Evolutionary conservation across 2,797 vertebrate genomes (phyloP).

Genomic region (Tenualosa ilisha): DNA sequence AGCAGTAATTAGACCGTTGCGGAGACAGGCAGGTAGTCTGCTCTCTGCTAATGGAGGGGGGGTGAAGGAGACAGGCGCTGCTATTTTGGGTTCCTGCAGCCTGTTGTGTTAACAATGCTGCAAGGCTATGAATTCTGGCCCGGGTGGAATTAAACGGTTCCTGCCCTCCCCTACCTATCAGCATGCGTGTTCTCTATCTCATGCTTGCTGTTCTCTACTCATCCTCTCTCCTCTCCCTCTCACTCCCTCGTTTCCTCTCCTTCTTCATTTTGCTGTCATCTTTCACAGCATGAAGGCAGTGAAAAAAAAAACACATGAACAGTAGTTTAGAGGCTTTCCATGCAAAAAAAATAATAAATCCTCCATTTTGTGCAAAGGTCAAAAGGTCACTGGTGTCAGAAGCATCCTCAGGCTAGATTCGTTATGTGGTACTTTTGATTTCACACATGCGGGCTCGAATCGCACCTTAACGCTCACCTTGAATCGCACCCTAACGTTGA

Average conservation of each 20-base stretch:
- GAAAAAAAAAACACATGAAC: background rate
- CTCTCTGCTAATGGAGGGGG: background rate
- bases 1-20: slow-evolving; percentile 71
- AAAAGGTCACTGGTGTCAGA: background rate
- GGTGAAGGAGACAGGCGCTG: slow-evolving; percentile 39
- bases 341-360: background rate
- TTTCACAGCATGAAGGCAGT: background rate
- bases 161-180: background rate
- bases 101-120: slow-evolving; percentile 26
- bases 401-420: background rate
- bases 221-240: background rate
- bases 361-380: background rate
- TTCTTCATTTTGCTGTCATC: background rate
- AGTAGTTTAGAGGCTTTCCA: background rate
- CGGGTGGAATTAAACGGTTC: slow-evolving; percentile 36
- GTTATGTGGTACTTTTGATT: background rate
- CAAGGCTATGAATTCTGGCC: slow-evolving; percentile 43
- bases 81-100: slow-evolving; percentile 29
- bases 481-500: background rate
- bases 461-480: background rate
- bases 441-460: background rate
- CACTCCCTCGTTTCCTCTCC: background rate
- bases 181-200: background rate
- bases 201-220: background rate
- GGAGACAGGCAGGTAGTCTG: slow-evolving; percentile 36